Base-by-base conservation (phyloP, 2,888 invertebrate genomes). In the Phymatocera aterrima region DNA sequence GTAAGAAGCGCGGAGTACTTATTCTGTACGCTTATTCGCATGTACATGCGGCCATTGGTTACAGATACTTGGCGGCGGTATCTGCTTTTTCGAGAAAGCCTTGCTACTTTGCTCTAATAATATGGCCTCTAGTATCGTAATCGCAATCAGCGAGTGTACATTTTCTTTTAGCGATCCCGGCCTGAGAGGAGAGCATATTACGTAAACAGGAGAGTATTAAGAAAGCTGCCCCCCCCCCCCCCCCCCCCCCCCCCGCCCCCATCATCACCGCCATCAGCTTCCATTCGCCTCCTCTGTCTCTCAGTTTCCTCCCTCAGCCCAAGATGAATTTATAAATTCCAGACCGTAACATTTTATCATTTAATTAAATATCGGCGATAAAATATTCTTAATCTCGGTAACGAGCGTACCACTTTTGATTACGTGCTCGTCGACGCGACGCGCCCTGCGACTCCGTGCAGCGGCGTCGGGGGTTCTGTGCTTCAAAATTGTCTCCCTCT, bases 321-420 rank as follows among this genome's bases (percentile, higher is more conserved):
- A 70, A 82, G 83, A 83, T 83, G 82, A 84, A 84, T 84, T 85
- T 84, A 80, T 83, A 83, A 84, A 84, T 83, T 83, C 81, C 80
- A 54, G 80, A 80, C 81, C 82, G 81, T 82, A 81, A 83, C 81
- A 79, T 84, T 85, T 84, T 84, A 84, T 83, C 84, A 83, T 84
- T 86, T 86, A 86, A 87, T 87, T 86, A 87, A 85, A 85, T 85
- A 86, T 87, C 85, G 85, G 79, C 84, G 86, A 86, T 86, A 84
- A 86, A 86, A 84, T 79, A 82, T 84, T 84, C 82, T 85, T 85
- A 85, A 87, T 86, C 84, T 85, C 82, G 79, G 83, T 83, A 85
- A 85, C 83, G 83, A 84, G 84, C 80, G 82, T 82, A 82, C 80
- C 82, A 82, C 75, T 78, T 78, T 74, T 78, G 78, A 78, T 78